Evolutionary conservation across 2,888 invertebrate genomes (phyloP), one percentile per base, ranked within the genome.

Genomic region (Aricia artaxerxes): DNA sequence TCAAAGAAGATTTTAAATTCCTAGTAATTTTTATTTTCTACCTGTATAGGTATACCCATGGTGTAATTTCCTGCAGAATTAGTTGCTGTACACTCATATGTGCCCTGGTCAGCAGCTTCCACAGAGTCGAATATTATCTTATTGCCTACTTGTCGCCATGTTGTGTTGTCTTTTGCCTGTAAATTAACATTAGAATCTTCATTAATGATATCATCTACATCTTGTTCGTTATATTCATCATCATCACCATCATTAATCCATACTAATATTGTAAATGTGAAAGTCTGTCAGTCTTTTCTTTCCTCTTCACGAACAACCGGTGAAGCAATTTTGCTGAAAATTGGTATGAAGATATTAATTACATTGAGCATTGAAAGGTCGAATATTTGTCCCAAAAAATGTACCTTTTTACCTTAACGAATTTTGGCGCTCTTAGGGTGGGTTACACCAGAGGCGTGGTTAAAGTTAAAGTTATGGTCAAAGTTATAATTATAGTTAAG

Each of bases 21-120:
- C 13, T 57, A 13, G 5, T n/a, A 24, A 9, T n/a, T n/a, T 24
- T n/a, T 61, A 61, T 7, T 61, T n/a, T 9, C 84, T 85, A 92
- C 93, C 83, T 87, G 86, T 73, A 94, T 87, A 76, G 81, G 83
- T 38, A 92, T 87, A 76, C 83, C 79, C 76, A 82, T 83, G 6
- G 81, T 84, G 6, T 83, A 81, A 1, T 81, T 84, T 6, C 93
- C 94, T 78, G 88, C 92, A 1, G 78, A 76, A 78, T 92, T 94
- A 7, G 80, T 79, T 0, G 91, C 92, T 49, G 81, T 84, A 80
- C 94, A 94, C 82, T 90, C 87, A 76, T 94, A 94, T 2, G 81
- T 84, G 0, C 94, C 94, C 44, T 85, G 85, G 78, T 94, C 93
- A 24, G 87, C 84, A 11, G 84, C 83, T 78, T 81, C 78, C 13